Conservation (phyloP, 1,140 invertebrate species). For the Eubasilissa regina region DNA sequence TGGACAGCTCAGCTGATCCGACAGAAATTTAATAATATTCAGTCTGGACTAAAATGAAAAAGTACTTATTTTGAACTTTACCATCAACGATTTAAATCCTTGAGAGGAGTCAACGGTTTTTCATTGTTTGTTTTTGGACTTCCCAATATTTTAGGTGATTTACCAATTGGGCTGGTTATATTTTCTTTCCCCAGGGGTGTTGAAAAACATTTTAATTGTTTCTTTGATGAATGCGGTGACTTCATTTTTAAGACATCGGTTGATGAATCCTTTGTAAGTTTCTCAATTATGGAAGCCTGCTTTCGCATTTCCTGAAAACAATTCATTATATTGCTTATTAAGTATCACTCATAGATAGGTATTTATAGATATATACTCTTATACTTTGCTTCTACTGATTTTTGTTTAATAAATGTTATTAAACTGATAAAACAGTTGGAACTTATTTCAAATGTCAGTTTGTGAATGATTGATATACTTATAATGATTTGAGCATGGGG, state of each 20-base stretch:
- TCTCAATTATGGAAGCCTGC: slow-evolving; percentile 49
- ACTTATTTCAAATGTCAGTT: background rate
- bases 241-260: slow-evolving; percentile 9
- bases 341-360: background rate
- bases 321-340: background rate
- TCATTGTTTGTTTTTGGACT: no score
- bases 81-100: no score
- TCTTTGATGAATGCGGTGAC: slow-evolving; percentile 38
- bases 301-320: slow-evolving; percentile 56
- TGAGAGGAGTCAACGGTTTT: no score
- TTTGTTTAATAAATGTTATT: background rate
- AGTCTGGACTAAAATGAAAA: no score
- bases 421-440: background rate
- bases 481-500: no score
- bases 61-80: no score
- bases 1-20: no score
- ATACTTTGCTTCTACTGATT: background rate
- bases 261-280: slow-evolving; percentile 45
- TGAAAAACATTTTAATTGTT: slow-evolving; percentile 38
- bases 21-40: no score
- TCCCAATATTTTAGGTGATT: slow-evolving; percentile 15
- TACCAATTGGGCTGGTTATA: slow-evolving; percentile 32
- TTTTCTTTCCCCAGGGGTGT: slow-evolving; percentile 52
- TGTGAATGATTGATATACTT: no score
- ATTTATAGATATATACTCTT: background rate